Conservation (phyloP, 1,140 invertebrate genomes). For the Lordiphosa collinella region DNA sequence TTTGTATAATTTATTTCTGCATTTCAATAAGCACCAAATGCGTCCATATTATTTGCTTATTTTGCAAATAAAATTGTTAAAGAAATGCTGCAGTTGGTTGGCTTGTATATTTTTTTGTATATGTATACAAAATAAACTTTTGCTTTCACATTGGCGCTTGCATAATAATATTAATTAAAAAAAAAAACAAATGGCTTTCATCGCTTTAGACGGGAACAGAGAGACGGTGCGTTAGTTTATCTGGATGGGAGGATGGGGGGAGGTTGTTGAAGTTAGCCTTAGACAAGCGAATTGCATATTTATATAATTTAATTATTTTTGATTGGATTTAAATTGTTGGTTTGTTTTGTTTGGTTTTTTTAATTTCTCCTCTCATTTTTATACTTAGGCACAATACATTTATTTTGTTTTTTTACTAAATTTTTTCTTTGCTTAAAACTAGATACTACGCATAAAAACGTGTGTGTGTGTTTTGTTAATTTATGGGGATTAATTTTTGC, state of each 20-base stretch:
- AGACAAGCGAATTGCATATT: slow-evolving; percentile 34
- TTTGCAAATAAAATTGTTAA: slow-evolving; percentile 21
- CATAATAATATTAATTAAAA: slow-evolving; percentile 69
- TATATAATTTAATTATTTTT: slow-evolving; percentile 26
- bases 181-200: slow-evolving; percentile 46
- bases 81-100: slow-evolving; percentile 24
- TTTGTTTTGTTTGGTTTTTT: slow-evolving; percentile 25
- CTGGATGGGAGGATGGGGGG: slow-evolving; percentile 25
- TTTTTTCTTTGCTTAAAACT: slow-evolving; percentile 43
- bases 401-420: slow-evolving; percentile 65
- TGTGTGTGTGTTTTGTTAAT: slow-evolving; percentile 43
- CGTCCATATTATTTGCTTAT: background rate
- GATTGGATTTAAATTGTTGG: slow-evolving; percentile 34
- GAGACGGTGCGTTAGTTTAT: slow-evolving; percentile 47
- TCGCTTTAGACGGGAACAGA: slow-evolving; percentile 56
- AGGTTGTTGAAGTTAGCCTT: slow-evolving; percentile 53
- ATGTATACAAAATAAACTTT: slow-evolving; percentile 69
- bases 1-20: slow-evolving; percentile 12
- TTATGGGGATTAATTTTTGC: slow-evolving; percentile 49
- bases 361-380: slow-evolving; percentile 36
- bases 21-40: slow-evolving; percentile 9
- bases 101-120: slow-evolving; percentile 46
- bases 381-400: slow-evolving; percentile 76
- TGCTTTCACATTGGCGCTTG: slow-evolving; percentile 70
- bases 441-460: slow-evolving; percentile 70